Evolutionary conservation across 2,888 invertebrate genomes (phyloP).

Genomic region (Allophyes oxyacanthae): DNA sequence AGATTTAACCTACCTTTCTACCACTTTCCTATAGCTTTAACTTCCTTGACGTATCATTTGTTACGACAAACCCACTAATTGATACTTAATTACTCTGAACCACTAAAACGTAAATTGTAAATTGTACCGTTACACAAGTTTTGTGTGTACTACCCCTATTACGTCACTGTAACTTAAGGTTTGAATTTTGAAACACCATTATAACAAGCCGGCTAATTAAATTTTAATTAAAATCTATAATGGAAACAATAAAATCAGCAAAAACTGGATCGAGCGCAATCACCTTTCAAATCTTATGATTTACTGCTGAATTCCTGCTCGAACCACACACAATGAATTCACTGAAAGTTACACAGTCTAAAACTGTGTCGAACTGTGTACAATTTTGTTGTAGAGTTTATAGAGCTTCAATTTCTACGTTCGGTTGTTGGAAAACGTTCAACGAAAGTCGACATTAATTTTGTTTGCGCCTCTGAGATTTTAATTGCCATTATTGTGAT

Average conservation of each 20-base stretch:
- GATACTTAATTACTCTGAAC: constrained; percentile 10
- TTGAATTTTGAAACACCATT: constrained; percentile 9
- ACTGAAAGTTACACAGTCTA: constrained; percentile 32
- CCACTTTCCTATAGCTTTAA: background rate
- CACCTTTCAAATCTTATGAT: constrained; percentile 75
- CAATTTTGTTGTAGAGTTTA: constrained; percentile 5
- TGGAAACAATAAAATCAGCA: constrained; percentile 73
- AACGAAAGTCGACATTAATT: constrained; percentile 73
- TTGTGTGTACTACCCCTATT: constrained; percentile 17
- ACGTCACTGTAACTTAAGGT: constrained; percentile 4
- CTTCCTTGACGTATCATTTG: constrained; percentile 10
- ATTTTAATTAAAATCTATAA: constrained; percentile 70
- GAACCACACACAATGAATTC: constrained; percentile 47
- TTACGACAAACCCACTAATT: constrained; percentile 7
- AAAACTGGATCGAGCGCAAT: constrained; percentile 68
- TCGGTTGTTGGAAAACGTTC: constrained; percentile 47
- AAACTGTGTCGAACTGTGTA: constrained; percentile 18
- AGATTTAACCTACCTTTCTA: background rate
- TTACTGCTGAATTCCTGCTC: constrained; percentile 66
- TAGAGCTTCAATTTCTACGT: constrained; percentile 13
- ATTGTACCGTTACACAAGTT: constrained; percentile 15
- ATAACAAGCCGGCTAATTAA: constrained; percentile 56
- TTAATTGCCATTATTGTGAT: constrained; percentile 75
- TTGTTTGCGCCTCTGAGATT: constrained; percentile 73
- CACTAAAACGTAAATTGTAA: constrained; percentile 21